These are phyloP conservation scores for Nemopilema nomurai DNA, from an alignment of 30 jellyfish, hydroid and myxozoan species.

Conservation along the genomic window DNA sequence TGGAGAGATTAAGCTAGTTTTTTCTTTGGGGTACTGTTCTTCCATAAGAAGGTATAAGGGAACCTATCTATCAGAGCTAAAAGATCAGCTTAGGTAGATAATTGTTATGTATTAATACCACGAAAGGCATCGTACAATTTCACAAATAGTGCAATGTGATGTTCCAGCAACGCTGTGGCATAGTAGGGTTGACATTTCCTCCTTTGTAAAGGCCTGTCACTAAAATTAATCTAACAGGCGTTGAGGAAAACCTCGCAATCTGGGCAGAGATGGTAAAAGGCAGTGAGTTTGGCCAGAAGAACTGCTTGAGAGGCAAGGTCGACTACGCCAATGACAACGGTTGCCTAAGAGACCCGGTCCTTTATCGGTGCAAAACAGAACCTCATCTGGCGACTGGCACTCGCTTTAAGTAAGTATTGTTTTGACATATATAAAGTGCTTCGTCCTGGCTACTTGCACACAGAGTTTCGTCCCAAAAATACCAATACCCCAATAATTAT, in stretches of 20 bases:
- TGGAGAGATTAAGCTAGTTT: too few relatives aligned
- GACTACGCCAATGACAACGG: constrained; percentile 94
- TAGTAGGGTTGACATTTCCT: too few relatives aligned
- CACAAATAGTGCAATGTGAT: too few relatives aligned
- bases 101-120: too few relatives aligned
- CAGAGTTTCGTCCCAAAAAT: not conserved
- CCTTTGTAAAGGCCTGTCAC: too few relatives aligned
- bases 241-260: constrained; percentile 75
- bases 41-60: too few relatives aligned
- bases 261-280: constrained; percentile 91
- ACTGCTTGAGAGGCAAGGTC: constrained; percentile 87
- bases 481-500: too few relatives aligned
- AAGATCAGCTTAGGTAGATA: too few relatives aligned
- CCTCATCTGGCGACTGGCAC: constrained; percentile 86
- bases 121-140: too few relatives aligned
- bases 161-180: too few relatives aligned
- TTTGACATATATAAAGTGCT: not conserved
- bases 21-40: too few relatives aligned
- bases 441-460: not conserved
- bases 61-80: too few relatives aligned
- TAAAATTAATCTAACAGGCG: constrained; percentile 41
- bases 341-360: constrained; percentile 94
- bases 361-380: constrained; percentile 86
- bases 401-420: constrained; percentile 70
- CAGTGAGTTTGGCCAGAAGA: constrained; percentile 61